Evolutionary conservation across 2,888 invertebrate genomes (phyloP).

Genomic region (Amphipoea oculea): DNA sequence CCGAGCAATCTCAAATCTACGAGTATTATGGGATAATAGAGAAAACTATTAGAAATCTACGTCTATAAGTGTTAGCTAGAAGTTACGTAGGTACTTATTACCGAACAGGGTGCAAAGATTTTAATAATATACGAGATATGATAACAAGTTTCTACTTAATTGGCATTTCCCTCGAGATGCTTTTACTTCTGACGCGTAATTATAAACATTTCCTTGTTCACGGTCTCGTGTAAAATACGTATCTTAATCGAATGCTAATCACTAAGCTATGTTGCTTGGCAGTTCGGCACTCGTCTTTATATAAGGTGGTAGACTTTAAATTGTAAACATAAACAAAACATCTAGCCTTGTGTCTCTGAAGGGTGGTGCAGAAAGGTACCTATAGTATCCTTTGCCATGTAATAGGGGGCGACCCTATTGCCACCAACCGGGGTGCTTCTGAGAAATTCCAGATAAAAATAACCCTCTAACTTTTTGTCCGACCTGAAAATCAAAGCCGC

Average conservation of each 20-base stretch:
- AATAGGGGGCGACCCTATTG: neutral
- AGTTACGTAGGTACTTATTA: slow-evolving; percentile 4
- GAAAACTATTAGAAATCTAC: slow-evolving; percentile 10
- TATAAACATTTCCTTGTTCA: slow-evolving; percentile 24
- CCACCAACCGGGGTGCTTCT: neutral
- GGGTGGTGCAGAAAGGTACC: neutral
- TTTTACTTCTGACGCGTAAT: slow-evolving; percentile 32
- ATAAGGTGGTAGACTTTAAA: neutral
- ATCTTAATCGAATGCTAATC: slow-evolving; percentile 16
- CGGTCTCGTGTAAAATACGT: slow-evolving; percentile 5
- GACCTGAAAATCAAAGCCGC: neutral
- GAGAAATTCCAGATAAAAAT: neutral
- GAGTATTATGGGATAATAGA: neutral
- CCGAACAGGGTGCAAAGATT: slow-evolving; percentile 8
- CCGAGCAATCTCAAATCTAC: neutral
- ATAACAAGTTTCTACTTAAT: slow-evolving; percentile 35
- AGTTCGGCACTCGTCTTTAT: slow-evolving; percentile 2
- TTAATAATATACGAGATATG: slow-evolving; percentile 24
- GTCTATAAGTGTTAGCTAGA: neutral
- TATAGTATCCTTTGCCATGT: neutral
- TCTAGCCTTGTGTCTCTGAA: neutral
- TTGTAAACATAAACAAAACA: neutral
- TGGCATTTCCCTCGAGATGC: slow-evolving; percentile 11
- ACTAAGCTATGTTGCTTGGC: neutral
- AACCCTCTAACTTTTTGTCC: neutral